These are phyloP conservation scores for Siniperca chuatsi DNA, from an alignment of 2,113 vertebrate genomes.

Conservation along the genomic window DNA sequence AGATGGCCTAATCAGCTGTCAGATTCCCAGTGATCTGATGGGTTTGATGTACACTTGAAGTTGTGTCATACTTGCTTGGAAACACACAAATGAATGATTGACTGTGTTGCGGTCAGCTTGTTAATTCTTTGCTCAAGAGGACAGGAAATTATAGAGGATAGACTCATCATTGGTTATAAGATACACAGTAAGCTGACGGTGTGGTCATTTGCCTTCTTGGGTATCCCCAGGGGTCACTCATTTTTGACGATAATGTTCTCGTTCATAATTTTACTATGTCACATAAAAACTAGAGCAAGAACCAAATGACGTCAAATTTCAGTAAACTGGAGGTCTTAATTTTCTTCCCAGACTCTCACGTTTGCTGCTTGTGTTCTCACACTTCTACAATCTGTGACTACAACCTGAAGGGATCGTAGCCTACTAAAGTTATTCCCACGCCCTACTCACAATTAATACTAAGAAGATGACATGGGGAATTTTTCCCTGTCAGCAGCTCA, in stretches of 20 bases:
- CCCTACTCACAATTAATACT: constrained; percentile 16
- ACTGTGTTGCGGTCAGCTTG: background rate
- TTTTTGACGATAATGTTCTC: background rate
- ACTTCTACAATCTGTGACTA: constrained; percentile 11
- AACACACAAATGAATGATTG: background rate
- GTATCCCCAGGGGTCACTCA: background rate
- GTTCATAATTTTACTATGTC: background rate
- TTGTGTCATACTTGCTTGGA: background rate
- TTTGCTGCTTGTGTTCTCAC: background rate
- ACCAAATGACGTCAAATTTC: background rate
- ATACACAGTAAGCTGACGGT: background rate
- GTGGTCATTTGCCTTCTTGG: background rate
- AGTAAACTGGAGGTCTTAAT: background rate
- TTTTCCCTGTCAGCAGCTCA: constrained; percentile 39
- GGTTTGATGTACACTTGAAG: background rate
- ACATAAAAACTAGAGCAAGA: background rate
- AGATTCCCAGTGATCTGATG: background rate
- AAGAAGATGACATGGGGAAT: constrained; percentile 29
- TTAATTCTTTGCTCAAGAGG: background rate
- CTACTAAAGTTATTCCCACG: constrained; percentile 40
- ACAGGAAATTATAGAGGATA: background rate
- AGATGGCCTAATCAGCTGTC: background rate
- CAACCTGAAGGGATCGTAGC: background rate
- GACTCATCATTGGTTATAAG: background rate
- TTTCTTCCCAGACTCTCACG: background rate